Percentiles rank a stretch among this genome's conserved stretches.
Conservation (phyloP, 1,140 invertebrate species). For the Rhagoletis zephyria region DNA sequence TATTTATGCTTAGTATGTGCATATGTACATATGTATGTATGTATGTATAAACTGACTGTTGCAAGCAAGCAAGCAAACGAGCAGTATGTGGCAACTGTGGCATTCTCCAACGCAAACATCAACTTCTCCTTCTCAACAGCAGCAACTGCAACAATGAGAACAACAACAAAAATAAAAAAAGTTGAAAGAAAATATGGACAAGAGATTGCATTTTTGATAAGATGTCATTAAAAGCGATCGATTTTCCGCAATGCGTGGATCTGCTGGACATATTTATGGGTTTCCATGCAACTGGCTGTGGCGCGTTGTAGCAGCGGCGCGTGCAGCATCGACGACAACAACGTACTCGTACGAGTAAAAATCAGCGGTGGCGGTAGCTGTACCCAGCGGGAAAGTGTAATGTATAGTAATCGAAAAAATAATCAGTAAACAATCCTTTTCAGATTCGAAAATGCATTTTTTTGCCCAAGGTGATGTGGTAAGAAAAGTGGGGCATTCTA, state of each 20-base stretch:
- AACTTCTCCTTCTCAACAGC: not conserved
- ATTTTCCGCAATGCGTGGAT: slow-evolving; percentile 56
- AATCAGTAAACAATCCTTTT: too few relatives aligned
- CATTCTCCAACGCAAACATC: slow-evolving; percentile 52
- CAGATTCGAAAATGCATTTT: too few relatives aligned
- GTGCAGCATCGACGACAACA: slow-evolving; percentile 9
- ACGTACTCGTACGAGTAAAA: not conserved
- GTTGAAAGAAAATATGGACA: slow-evolving; percentile 53
- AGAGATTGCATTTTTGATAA: slow-evolving; percentile 56
- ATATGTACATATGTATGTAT: not conserved
- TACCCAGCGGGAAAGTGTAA: too few relatives aligned
- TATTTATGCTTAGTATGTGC: not conserved
- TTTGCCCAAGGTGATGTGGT: too few relatives aligned
- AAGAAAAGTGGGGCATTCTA: too few relatives aligned
- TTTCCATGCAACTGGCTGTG: slow-evolving; percentile 39
- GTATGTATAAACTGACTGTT: not conserved
- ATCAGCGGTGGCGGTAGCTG: slow-evolving; percentile 16
- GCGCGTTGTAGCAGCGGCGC: not conserved
- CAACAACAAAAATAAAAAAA: slow-evolving; percentile 3
- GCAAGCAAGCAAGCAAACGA: not conserved
- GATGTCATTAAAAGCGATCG: slow-evolving; percentile 56
- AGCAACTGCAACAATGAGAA: not conserved
- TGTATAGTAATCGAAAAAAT: too few relatives aligned
- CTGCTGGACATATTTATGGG: slow-evolving; percentile 54
- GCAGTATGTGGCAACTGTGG: not conserved